Conservation (phyloP, 2,797 vertebrate genomes). For the Dallia pectoralis region DNA sequence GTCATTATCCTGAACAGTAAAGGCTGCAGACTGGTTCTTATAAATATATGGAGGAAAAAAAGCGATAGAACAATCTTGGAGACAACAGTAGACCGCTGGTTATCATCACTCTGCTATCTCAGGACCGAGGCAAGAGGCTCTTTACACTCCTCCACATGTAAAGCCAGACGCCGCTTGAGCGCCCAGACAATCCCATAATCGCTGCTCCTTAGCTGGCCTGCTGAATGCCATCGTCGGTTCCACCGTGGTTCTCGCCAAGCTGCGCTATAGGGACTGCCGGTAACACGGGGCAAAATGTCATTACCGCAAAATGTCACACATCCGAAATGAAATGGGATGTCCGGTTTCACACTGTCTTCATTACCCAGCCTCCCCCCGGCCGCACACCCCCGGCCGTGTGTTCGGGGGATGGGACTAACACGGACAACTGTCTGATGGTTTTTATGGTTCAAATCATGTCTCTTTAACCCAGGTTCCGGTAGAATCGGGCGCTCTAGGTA, state of each 20-base stretch:
- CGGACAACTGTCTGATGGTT: slow-evolving; percentile 48
- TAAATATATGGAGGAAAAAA: slow-evolving; percentile 62
- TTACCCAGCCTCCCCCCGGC: slow-evolving; percentile 50
- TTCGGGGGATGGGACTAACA: slow-evolving; percentile 51
- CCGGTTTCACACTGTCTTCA: slow-evolving; percentile 56
- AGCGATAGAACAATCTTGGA: slow-evolving; percentile 43
- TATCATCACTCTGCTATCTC: neutral
- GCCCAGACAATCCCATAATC: slow-evolving; percentile 56
- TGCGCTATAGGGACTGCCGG: slow-evolving; percentile 55
- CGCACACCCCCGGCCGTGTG: slow-evolving; percentile 50
- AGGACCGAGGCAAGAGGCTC: slow-evolving; percentile 34
- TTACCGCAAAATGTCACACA: slow-evolving; percentile 56
- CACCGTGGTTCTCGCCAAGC: slow-evolving; percentile 51
- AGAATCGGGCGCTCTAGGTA: neutral
- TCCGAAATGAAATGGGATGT: slow-evolving; percentile 46
- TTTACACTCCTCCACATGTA: slow-evolving; percentile 34
- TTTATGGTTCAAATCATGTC: slow-evolving; percentile 49
- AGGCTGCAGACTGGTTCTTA: slow-evolving; percentile 36
- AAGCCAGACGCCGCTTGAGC: slow-evolving; percentile 44
- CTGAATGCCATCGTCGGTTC: slow-evolving; percentile 62
- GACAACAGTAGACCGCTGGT: slow-evolving; percentile 8
- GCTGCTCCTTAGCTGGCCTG: slow-evolving; percentile 50
- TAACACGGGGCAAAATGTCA: slow-evolving; percentile 58
- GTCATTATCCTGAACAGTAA: slow-evolving; percentile 36
- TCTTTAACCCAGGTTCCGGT: slow-evolving; percentile 28